Base-by-base conservation (phyloP, 2,888 invertebrate species). In the Callyntrura guangdongensis region DNA sequence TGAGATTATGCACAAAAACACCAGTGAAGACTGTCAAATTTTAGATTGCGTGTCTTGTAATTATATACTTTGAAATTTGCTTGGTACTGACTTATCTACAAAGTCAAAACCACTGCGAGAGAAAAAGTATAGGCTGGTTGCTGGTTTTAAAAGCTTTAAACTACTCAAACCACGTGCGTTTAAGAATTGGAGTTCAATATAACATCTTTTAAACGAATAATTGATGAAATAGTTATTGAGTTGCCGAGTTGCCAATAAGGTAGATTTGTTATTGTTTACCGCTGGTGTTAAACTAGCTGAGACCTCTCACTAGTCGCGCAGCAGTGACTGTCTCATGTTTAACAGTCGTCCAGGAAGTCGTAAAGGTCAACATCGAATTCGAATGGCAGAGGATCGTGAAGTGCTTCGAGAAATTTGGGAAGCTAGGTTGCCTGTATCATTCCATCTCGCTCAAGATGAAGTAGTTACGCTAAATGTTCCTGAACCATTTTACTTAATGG, bases 391-490 rank as follows among this genome's bases (percentile, higher is more conserved):
- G 94, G 99, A 99, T 95, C 96, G 99, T 94, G 98, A 99, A 96
- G 97, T 99, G 90, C 95, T 99, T 87, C 96, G 99, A 90, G 98
- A 98, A 95, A 97, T 99, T 94, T 99, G 99, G 99, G 98, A 99
- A 94, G 98, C 98, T 25, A 97, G 98, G 95, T 96, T 99, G 79
- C 99, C 99, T 0, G 97, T 99, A 87, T 98, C 98, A 95, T 99
- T 99, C 95, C 97, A 97, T 94, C 95, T 99, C 81, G 97, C 98
- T 94, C 96, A 97, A 49, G 98, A 98, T 94, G 99, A 99, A 96
- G 97, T 98, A 36, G 97, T 96, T 95, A 97, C 98, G 94, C 96
- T 98, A 69, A 98, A 98, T 94, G 97, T 97, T 94, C 99, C 99
- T 11, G 99, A 99, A 95, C 97, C 98, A 17, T 98, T 97, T 95